A percentile compares a stretch with the other conserved stretches of the same genome.
Evolutionary conservation across 2,797 vertebrate species (phyloP).

Genomic region (Numenius phaeopus): DNA sequence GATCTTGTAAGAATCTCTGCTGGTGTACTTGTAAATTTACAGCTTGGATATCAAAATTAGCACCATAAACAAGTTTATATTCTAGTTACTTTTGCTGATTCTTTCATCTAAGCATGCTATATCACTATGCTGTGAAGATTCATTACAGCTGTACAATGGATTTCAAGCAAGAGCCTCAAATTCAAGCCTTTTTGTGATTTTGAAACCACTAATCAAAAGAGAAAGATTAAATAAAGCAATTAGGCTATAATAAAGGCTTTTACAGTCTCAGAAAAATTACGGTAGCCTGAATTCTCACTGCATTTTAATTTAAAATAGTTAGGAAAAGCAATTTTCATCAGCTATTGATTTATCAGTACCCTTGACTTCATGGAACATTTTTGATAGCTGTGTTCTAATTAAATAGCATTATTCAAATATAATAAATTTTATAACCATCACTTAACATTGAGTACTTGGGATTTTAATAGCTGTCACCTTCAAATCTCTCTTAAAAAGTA

Average conservation of each 20-base stretch:
- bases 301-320: conserved; percentile 34
- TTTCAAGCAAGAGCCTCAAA: conserved; percentile 14
- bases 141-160: conserved; percentile 18
- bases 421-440: conserved; percentile 46
- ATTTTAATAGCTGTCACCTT: conserved; percentile 42
- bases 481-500: background rate
- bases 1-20: background rate
- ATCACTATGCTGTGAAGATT: background rate
- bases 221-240: conserved; percentile 37
- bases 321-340: conserved; percentile 58
- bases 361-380: conserved; percentile 42
- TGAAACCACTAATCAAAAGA: conserved; percentile 51
- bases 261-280: background rate
- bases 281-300: background rate
- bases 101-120: conserved; percentile 8
- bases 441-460: conserved; percentile 33
- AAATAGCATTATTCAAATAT: conserved; percentile 64
- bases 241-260: conserved; percentile 25
- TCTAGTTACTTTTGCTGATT: conserved; percentile 17
- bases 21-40: background rate
- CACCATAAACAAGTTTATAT: conserved; percentile 27
- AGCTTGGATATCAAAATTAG: conserved; percentile 38
- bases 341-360: conserved; percentile 67
- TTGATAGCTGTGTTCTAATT: conserved; percentile 55
- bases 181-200: conserved; percentile 31